Base-by-base conservation (phyloP, 1,140 invertebrate genomes). In the Zaprionus tsacasi region DNA sequence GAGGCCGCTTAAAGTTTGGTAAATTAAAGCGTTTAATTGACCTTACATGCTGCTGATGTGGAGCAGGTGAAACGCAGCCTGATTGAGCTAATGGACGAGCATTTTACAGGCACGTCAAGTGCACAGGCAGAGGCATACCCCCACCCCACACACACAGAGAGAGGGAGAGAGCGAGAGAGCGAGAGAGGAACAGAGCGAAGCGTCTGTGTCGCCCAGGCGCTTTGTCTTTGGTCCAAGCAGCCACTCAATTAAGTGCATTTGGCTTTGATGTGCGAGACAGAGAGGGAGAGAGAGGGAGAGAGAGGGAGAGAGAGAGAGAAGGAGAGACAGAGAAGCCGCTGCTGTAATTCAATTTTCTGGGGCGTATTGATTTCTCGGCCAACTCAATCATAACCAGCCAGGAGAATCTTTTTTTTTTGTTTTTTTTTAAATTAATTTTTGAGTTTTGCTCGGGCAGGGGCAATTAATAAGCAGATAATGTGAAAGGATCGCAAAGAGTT, bases 231-330 rank as follows among this genome's bases (percentile, higher is more conserved):
- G 11, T 33, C 48, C 66, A 33, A 50, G 66, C 67, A 71, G 70
- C 66, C 78, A 81, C 82, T 85, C 69, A 85, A 85, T 85, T 81
- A 85, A 78, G 54, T 81, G 74, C 78, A 81, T 85, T 85, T 79
- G 66, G 74, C 67, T 85, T 82, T 82, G 78, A 78, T 81, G 59
- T 57, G 43, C n/a, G 48, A 40, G 35, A 21, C 64, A 56, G 54
- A 36, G 52, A 6, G 30, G 3, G 30, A 5, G 5, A 43, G 63
- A 45, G 45, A 61, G 75, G 43, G 57, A 54, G 63, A 59, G 27
- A 52, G 8, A 15, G 6, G 2, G 6, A n/a, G 13, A 0, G 5
- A 10, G 13, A 40, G 13, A 6, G 38, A n/a, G 6, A 38, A 13
- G 38, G 12, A 1, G 2, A 40, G 13, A n/a, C n/a, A 40, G 13